Evolutionary conservation across 2,797 vertebrate genomes (phyloP), one percentile per base, ranked within the genome.

Genomic region (Karalla daura): DNA sequence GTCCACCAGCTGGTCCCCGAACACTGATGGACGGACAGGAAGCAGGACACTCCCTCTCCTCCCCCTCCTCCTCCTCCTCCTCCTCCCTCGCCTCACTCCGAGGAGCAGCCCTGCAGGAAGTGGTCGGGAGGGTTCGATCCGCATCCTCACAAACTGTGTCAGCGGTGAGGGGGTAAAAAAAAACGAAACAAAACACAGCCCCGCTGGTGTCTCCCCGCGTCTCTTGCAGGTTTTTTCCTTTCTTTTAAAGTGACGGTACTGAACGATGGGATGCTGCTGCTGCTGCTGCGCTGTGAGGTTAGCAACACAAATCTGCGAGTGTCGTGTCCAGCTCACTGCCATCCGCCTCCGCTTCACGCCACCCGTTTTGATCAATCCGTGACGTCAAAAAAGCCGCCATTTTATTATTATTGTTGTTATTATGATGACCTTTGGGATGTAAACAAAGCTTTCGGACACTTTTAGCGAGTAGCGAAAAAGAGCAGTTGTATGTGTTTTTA

Each of bases 211-310:
- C 25, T 23, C 30, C 51, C 24, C 45, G 58, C 53, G 18, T 67
- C 59, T 81, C 47, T 56, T 59, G 49, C 23, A 37, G 64, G 47
- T 74, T 63, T 72, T 70, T 0, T 1, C 33, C 74, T 56, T 15
- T 60, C 49, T 36, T 36, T 56, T 17, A 23, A 53, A 41, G 44
- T 55, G 12, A 64, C 7, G 74, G 84, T 78, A 81, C 74, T 41
- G 6, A 47, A 9, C 11, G 18, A 9, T 33, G 13, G 23, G 60
- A 30, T 3, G 30, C 25, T 52, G 32, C 69, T 76, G 43, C 51
- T 30, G 28, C 28, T n/a, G n/a, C n/a, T n/a, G n/a, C n/a, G n/a
- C n/a, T 36, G 70, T 60, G 63, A 8, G 59, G 14, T 45, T 50
- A 12, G 63, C 74, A 72, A 44, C 35, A 21, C 54, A 49, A 58